These are phyloP conservation scores for Sarcophaga caerulescens DNA, from an alignment of 2,888 invertebrate species.

Conservation along the genomic window DNA sequence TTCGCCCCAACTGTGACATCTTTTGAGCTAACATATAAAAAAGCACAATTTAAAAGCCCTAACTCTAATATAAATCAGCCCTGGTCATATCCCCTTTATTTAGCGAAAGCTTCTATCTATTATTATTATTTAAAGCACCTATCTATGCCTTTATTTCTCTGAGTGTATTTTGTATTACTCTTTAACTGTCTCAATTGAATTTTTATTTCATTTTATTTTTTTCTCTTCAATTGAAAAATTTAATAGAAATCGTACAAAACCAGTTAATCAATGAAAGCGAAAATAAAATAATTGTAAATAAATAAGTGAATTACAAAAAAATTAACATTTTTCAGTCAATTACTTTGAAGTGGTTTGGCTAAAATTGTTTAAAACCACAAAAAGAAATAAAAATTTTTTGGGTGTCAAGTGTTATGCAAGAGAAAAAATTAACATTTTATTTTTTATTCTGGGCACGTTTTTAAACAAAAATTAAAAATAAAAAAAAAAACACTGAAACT, in stretches of 20 bases:
- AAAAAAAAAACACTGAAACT: conserved; percentile 7
- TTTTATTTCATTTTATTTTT: background rate
- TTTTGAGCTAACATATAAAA: no score
- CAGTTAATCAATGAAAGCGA: conserved; percentile 56
- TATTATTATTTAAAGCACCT: no score
- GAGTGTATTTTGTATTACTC: background rate
- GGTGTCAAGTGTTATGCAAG: conserved; percentile 58
- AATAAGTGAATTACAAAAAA: background rate
- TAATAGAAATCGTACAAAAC: conserved; percentile 24
- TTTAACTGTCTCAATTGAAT: conserved; percentile 6
- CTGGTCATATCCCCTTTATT: no score
- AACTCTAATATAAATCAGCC: no score
- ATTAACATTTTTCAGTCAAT: conserved; percentile 27
- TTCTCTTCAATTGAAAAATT: background rate
- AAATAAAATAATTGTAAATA: conserved; percentile 31
- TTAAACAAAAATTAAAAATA: conserved; percentile 9
- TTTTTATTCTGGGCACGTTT: conserved; percentile 59
- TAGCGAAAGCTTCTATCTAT: no score
- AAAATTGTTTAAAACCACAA: background rate
- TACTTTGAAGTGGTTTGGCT: background rate
- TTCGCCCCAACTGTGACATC: no score
- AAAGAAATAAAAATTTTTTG: conserved; percentile 4
- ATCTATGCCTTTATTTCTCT: background rate
- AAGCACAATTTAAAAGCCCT: no score
- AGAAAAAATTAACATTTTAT: conserved; percentile 12